Base-by-base conservation (phyloP, 2,888 invertebrate species). In the Omphaloscelis lunosa region DNA sequence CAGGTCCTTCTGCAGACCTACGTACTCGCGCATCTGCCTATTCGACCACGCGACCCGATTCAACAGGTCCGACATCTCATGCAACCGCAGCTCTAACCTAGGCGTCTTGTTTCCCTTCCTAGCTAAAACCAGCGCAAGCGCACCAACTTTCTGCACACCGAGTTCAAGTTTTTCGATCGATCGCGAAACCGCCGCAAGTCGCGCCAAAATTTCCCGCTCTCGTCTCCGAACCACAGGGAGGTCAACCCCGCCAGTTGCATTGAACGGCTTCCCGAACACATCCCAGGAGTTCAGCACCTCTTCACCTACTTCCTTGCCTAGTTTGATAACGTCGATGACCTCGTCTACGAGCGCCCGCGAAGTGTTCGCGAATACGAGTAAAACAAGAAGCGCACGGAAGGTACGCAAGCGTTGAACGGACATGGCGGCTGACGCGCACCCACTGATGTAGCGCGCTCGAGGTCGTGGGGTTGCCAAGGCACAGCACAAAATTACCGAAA, bases 241-340 rank as follows among this genome's bases (percentile, higher is more conserved):
- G 27, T 97, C 97, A 11, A 97, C 97, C 1, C 97, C 97, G 12
- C 96, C 94, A 39, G 96, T 94, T 2, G 94, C 89, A 85, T 97
- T 96, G 72, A 97, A 96, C 39, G 97, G 97, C 74, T 96, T 95
- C 72, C 97, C 97, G 48, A 98, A 94, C 23, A 98, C 90, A 86
- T 98, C 97, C 98, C 98, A 98, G 41, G 97, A 97, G 87, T 97
- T 97, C 2, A 97, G 93, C 51, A 98, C 95, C 69, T 97, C 97
- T 70, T 97, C 95, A 48, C 97, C 97, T 56, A 98, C 97, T 89
- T 98, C 97, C 89, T 97, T 97, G 58, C 97, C 94, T 17, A 97
- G 90, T 88, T 96, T 96, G 34, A 98, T 90, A 23, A 98, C 96
- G 91, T 98, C 98, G 68, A 97, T 91, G 2, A 97, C 97, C 87